phyloP scores from a whole-genome alignment of 2,888 invertebrate species.

The Troides helena region DNA sequence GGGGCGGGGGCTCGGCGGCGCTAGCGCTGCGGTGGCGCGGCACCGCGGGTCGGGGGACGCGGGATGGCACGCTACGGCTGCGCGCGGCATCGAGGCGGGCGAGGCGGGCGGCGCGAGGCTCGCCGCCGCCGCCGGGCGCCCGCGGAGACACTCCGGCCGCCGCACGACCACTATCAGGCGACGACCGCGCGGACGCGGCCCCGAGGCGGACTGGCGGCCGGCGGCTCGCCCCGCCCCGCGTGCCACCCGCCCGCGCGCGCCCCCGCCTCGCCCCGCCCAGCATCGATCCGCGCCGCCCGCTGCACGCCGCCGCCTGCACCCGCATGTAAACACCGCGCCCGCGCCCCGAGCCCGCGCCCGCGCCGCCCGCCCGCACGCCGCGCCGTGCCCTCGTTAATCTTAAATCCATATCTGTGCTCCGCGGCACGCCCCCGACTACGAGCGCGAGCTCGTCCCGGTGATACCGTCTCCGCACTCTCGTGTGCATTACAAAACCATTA shows the following conservation, averaged over 20 bases:
- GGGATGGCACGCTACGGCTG: constrained; percentile 49
- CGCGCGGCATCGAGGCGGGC: constrained; percentile 80
- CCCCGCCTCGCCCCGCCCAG: constrained; percentile 51
- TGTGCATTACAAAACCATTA: not conserved
- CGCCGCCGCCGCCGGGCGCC: constrained; percentile 76
- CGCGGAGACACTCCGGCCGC: constrained; percentile 75
- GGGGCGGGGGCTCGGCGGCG: constrained; percentile 75
- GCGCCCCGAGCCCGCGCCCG: constrained; percentile 58
- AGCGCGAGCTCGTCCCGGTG: constrained; percentile 45
- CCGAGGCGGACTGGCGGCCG: constrained; percentile 70
- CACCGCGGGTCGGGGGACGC: constrained; percentile 72
- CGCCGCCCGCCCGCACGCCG: constrained; percentile 58
- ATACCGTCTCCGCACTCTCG: constrained; percentile 27
- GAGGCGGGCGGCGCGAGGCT: constrained; percentile 77
- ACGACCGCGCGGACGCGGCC: constrained; percentile 78
- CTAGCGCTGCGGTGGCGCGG: constrained; percentile 52
- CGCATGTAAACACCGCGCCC: constrained; percentile 88
- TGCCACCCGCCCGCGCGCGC: constrained; percentile 52
- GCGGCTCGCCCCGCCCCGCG: constrained; percentile 45
- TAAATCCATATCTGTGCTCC: constrained; percentile 70
- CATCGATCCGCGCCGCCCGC: constrained; percentile 62
- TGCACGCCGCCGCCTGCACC: constrained; percentile 58
- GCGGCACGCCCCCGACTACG: constrained; percentile 46
- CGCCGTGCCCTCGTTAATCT: constrained; percentile 73
- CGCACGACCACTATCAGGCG: constrained; percentile 61